Conservation (phyloP, 1,140 invertebrate genomes). For the Carposina sasakii region DNA sequence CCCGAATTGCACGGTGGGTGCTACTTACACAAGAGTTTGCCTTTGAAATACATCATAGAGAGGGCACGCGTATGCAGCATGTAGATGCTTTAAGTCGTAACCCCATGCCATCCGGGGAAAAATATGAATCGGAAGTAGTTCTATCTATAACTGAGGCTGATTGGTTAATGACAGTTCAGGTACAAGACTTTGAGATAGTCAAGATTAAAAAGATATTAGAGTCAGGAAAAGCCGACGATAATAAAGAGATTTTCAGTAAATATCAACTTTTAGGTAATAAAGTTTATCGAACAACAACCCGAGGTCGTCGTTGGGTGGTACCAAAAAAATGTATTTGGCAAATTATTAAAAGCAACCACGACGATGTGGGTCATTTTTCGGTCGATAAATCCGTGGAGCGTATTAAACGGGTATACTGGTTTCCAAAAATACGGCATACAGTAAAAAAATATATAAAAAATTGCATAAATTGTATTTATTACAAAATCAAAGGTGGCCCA, state of each 20-base stretch:
- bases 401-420: conserved; percentile 17
- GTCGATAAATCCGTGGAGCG: conserved; percentile 1
- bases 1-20: conserved; percentile 18
- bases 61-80: conserved; percentile 28
- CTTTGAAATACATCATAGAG: conserved; percentile 16
- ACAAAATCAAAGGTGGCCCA: conserved; percentile 10
- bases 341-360: not conserved
- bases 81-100: conserved; percentile 39
- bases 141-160: conserved; percentile 7
- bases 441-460: conserved; percentile 15
- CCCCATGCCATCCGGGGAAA: not conserved
- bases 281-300: not conserved
- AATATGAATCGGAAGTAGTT: not conserved
- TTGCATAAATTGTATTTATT: conserved; percentile 16
- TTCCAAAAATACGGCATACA: conserved; percentile 12
- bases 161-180: conserved; percentile 21
- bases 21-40: conserved; percentile 14
- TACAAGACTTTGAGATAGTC: conserved; percentile 10
- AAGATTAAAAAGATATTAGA: conserved; percentile 3
- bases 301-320: not conserved
- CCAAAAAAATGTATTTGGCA: conserved; percentile 1
- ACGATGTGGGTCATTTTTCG: conserved; percentile 6
- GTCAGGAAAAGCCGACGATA: not conserved
- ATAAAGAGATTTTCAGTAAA: not conserved
- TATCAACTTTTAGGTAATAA: not conserved